These are phyloP conservation scores for Harpegnathos saltator DNA, from an alignment of 1,140 invertebrate species.

Conservation along the genomic window DNA sequence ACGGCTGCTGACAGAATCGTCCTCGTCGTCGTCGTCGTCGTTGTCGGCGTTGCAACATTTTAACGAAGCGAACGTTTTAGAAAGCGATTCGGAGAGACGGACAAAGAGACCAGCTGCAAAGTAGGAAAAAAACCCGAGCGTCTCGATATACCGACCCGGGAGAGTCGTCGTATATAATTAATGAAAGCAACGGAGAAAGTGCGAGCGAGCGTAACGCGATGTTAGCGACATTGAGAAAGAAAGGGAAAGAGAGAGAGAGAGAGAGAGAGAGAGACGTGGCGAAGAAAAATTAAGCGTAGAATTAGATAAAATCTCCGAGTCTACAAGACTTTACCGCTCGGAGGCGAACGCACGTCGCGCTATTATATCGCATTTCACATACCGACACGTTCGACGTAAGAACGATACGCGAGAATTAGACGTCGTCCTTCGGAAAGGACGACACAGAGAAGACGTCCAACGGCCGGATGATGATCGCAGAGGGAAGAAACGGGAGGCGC, in stretches of 20 bases:
- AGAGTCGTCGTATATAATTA: constrained; percentile 24
- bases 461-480: not conserved
- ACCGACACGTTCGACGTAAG: no score
- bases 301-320: no score
- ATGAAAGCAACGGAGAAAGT: constrained; percentile 35
- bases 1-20: not conserved
- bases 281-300: no score
- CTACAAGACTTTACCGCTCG: no score
- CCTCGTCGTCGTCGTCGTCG: not conserved
- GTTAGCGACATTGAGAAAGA: constrained; percentile 7
- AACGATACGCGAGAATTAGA: no score
- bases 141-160: constrained; percentile 23
- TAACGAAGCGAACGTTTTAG: not conserved
- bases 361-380: no score
- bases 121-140: not conserved
- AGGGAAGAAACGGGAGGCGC: not conserved
- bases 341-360: no score
- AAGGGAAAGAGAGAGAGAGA: constrained; percentile 1
- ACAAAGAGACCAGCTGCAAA: not conserved
- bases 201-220: not conserved
- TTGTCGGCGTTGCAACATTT: not conserved
- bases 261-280: not conserved
- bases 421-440: no score
- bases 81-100: constrained; percentile 3
- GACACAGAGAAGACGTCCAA: no score